These are phyloP conservation scores for Leptarthrus brevirostris DNA, from an alignment of 2,888 invertebrate species.

Conservation along the genomic window DNA sequence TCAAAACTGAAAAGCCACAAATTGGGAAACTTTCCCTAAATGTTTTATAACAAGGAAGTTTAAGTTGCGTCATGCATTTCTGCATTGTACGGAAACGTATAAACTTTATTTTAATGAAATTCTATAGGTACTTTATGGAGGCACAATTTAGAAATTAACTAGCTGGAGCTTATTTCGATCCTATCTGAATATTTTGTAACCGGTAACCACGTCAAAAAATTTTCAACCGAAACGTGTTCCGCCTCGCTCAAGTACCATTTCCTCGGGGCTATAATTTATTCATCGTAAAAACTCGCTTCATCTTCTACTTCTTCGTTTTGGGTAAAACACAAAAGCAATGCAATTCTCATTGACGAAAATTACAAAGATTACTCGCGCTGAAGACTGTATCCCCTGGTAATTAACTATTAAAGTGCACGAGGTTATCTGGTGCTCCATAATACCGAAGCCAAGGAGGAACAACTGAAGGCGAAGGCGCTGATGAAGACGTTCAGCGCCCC, in stretches of 20 bases:
- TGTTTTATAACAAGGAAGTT: too few relatives aligned
- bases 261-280: neutral
- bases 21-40: too few relatives aligned
- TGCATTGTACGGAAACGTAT: too few relatives aligned
- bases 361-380: neutral
- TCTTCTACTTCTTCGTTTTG: neutral
- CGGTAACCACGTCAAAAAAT: too few relatives aligned
- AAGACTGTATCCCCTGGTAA: conserved; percentile 11
- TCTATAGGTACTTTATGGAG: neutral
- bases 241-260: too few relatives aligned
- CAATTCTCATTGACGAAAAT: conserved; percentile 18
- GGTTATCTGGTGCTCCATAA: conserved; percentile 15
- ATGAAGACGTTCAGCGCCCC: neutral
- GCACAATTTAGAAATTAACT: neutral
- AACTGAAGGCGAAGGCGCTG: neutral
- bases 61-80: too few relatives aligned
- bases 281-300: neutral
- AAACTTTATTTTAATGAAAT: too few relatives aligned
- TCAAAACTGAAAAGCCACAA: too few relatives aligned
- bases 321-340: conserved; percentile 14
- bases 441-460: neutral
- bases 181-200: too few relatives aligned
- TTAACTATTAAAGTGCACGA: conserved; percentile 36
- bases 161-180: neutral
- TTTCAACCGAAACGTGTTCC: too few relatives aligned